phyloP scores from a whole-genome alignment of 2,797 vertebrate species.

The Podarcis siculus region DNA sequence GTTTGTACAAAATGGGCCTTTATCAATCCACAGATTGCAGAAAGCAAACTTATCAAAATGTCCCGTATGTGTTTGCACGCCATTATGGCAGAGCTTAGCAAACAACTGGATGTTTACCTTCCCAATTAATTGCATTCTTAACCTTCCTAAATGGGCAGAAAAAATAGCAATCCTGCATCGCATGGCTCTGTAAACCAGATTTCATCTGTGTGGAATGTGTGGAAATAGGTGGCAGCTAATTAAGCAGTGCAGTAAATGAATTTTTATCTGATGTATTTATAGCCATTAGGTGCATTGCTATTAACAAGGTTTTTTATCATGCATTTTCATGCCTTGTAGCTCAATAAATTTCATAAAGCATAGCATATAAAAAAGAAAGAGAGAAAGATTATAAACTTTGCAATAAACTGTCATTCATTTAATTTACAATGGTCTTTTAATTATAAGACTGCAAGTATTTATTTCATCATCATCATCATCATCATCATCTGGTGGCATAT shows the following conservation, averaged over 20 bases:
- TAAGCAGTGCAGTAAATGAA: conserved; percentile 21
- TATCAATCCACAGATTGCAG: conserved; percentile 20
- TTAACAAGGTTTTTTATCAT: background rate
- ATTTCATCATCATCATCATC: background rate
- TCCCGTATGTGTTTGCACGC: background rate
- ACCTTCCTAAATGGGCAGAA: background rate
- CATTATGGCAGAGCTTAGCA: background rate
- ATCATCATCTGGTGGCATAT: background rate
- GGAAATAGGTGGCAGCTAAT: conserved; percentile 28
- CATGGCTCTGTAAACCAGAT: conserved; percentile 20
- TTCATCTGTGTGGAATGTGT: background rate
- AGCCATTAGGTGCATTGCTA: background rate
- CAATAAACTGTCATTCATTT: conserved; percentile 1
- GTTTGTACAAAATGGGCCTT: background rate
- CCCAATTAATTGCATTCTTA: conserved; percentile 41
- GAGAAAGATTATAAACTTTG: background rate
- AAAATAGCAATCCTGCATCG: background rate
- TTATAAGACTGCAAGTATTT: background rate
- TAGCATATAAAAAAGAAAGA: conserved; percentile 4
- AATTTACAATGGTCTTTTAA: background rate
- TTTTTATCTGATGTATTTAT: conserved; percentile 37
- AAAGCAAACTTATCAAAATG: conserved; percentile 29
- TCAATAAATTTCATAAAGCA: conserved; percentile 8
- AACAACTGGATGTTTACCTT: conserved; percentile 35
- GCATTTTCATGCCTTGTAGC: background rate